phyloP scores from a whole-genome alignment of 2,113 vertebrate species.

The Sarotherodon lohbergeri region DNA sequence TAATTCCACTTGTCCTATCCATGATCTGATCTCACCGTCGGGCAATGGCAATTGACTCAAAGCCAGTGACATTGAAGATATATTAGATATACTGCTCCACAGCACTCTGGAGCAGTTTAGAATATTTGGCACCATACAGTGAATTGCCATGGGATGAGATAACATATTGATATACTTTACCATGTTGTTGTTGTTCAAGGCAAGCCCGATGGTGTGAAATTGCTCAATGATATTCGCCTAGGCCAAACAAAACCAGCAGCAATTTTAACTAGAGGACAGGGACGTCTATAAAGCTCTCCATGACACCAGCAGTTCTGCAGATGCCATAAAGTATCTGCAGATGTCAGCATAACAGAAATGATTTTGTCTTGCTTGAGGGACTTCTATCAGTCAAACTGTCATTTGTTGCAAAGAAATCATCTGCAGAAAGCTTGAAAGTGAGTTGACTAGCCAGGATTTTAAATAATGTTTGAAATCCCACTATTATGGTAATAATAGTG shows the following conservation, averaged over 20 bases:
- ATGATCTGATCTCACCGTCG: background rate
- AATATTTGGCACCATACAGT: slow-evolving; percentile 5
- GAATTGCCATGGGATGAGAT: background rate
- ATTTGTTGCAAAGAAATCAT: background rate
- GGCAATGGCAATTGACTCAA: background rate
- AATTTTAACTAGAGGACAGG: background rate
- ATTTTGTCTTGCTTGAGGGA: background rate
- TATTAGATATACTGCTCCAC: background rate
- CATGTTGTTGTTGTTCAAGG: background rate
- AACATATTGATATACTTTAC: background rate
- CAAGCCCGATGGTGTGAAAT: background rate
- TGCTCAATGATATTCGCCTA: background rate
- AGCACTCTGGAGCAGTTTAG: background rate
- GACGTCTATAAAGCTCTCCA: background rate
- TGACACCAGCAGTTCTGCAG: slow-evolving; percentile 1
- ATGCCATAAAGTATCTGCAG: background rate
- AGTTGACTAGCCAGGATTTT: background rate
- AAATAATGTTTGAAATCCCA: background rate
- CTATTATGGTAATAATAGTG: background rate
- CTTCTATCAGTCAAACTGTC: background rate
- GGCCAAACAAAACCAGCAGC: slow-evolving; percentile 7
- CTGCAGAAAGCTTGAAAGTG: background rate
- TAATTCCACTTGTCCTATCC: background rate
- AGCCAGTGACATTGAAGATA: background rate
- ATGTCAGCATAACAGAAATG: background rate